Evolutionary conservation across 2,797 vertebrate species (phyloP).

Genomic region (Anguilla pacifica): DNA sequence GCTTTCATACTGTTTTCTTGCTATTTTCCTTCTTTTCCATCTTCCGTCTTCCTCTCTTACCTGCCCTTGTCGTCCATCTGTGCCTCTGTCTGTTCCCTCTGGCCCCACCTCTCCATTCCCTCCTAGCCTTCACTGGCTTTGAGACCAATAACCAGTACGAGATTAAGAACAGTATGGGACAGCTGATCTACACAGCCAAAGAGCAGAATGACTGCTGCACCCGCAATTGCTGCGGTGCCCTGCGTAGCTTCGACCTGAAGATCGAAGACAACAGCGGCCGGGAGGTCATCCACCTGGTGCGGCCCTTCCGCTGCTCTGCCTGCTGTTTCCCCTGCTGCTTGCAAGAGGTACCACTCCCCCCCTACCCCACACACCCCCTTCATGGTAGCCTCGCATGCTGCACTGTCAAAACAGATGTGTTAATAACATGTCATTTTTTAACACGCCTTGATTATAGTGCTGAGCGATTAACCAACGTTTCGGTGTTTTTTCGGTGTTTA

Average conservation of each 20-base stretch:
- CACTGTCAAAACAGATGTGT: no score
- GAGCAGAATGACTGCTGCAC: constrained; percentile 87
- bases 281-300: constrained; percentile 83
- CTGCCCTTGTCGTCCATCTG: not conserved
- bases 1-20: not conserved
- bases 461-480: no score
- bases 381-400: not conserved
- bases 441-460: no score
- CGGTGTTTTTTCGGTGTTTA: no score
- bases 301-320: constrained; percentile 82
- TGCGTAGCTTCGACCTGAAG: constrained; percentile 84
- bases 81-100: constrained; percentile 1
- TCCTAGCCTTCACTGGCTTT: constrained; percentile 79
- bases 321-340: constrained; percentile 87
- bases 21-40: not conserved
- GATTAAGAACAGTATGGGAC: constrained; percentile 82
- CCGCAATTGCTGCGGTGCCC: constrained; percentile 84
- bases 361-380: not conserved
- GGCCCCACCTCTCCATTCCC: not conserved
- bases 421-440: no score
- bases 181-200: constrained; percentile 81
- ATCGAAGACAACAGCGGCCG: constrained; percentile 78
- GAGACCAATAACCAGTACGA: constrained; percentile 86
- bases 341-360: constrained; percentile 75
- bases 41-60: not conserved